These are phyloP conservation scores for Caenorhabditis sinica DNA, from an alignment of 2,888 invertebrate species.

Conservation along the genomic window DNA sequence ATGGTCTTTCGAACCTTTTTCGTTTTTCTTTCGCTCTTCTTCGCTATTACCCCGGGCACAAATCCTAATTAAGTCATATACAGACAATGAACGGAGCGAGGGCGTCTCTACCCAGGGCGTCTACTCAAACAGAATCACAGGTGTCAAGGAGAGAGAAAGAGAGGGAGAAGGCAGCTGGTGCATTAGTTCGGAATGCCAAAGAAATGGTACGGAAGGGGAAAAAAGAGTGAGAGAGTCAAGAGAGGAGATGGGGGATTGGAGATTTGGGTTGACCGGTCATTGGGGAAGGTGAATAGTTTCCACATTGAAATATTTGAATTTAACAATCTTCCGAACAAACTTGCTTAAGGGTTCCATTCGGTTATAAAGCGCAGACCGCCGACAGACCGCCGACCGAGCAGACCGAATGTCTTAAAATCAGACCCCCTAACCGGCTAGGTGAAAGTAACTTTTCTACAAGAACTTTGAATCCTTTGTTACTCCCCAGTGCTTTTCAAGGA, in stretches of 20 bases:
- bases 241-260: too few species aligned
- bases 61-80: slow-evolving; percentile 26
- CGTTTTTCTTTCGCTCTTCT: background rate
- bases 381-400: too few species aligned
- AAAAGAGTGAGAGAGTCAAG: background rate
- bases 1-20: background rate
- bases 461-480: too few species aligned
- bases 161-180: slow-evolving; percentile 16
- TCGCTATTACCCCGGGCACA: background rate
- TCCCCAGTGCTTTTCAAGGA: too few species aligned
- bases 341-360: too few species aligned
- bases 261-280: background rate
- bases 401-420: too few species aligned
- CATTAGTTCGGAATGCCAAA: slow-evolving; percentile 11
- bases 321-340: too few species aligned
- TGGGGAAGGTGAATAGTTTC: background rate
- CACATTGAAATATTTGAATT: too few species aligned
- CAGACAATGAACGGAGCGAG: slow-evolving; percentile 1
- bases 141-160: slow-evolving; percentile 4
- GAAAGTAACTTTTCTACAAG: too few species aligned
- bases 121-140: slow-evolving; percentile 36
- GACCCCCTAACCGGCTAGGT: too few species aligned
- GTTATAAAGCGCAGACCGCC: too few species aligned
- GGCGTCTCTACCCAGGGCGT: background rate
- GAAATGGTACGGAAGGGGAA: slow-evolving; percentile 24